Evolutionary conservation across 2,888 invertebrate genomes (phyloP), one percentile per base, ranked within the genome.

Genomic region (Yponomeuta malinellus): DNA sequence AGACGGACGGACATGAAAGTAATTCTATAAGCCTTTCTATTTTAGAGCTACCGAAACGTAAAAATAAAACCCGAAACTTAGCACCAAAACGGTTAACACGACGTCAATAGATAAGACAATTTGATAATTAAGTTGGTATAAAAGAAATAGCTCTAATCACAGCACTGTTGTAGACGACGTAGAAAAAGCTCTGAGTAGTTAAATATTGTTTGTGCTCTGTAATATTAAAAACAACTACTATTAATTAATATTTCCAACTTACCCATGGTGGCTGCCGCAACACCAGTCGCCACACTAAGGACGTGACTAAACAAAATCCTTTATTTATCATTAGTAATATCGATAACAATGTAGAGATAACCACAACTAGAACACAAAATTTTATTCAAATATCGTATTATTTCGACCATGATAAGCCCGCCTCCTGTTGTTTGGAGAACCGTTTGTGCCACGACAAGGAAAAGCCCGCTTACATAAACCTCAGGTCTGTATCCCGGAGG

Each of bases 181-280:
- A 43, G 5, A 43, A 1, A 43, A 43, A 43, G 37, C 8, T 43
- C 43, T 43, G 8, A 43, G 43, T 43, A 43, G 43, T 43, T 8
- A 5, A 8, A 23, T 23, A 23, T 3, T 43, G 9, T 8, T 43
- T 43, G 9, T 8, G 8, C 43, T 43, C 1, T 12, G 52, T 12
- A 15, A 15, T 59, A 4, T 59, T 5, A 59, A 12, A 59, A 15
- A 15, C 2, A 1, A 59, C 4, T 43, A 37, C 9, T 43, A 10
- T 37, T 66, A 37, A 67, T 15, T 37, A 23, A 23, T 23, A 23
- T n/a, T 64, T 67, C 6, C 67, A 59, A 81, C 90, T 86, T 77
- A 90, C 90, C 89, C 85, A 86, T 85, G 73, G 81, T 80, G 80
- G 76, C 78, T 78, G 75, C 76, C 74, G 68, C 80, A 78, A 77